Conservation (phyloP, 2,888 invertebrate species). For the Notodonta ziczac region DNA sequence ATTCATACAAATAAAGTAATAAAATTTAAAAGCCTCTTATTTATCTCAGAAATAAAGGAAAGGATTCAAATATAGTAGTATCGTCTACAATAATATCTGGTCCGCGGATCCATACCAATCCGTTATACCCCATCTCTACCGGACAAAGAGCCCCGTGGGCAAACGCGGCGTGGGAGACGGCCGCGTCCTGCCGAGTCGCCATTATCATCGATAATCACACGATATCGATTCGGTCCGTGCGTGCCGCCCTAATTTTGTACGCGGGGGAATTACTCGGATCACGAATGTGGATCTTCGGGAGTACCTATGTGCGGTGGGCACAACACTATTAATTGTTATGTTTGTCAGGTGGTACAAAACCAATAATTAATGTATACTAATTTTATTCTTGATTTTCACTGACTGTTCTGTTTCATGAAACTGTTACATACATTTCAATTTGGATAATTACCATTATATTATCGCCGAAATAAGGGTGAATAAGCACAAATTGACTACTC, state of each 20-base stretch:
- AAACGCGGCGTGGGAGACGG: conserved; percentile 42
- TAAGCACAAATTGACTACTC: no score
- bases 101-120: conserved; percentile 12
- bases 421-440: no score
- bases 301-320: conserved; percentile 9
- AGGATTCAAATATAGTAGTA: no score
- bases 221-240: conserved; percentile 73
- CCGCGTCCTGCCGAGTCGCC: conserved; percentile 39
- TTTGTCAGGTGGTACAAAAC: background rate
- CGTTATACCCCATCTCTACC: conserved; percentile 15
- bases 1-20: no score
- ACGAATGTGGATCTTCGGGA: conserved; percentile 1
- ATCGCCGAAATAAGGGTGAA: no score
- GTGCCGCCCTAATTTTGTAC: conserved; percentile 65
- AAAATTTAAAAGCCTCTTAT: no score
- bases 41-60: no score
- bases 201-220: conserved; percentile 79
- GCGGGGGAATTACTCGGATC: conserved; percentile 36
- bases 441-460: no score
- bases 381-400: no score
- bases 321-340: conserved; percentile 20
- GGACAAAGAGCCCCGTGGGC: conserved; percentile 39
- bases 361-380: no score
- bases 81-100: no score
- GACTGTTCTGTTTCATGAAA: no score